Evolutionary conservation across 2,888 invertebrate species (phyloP).

Genomic region (Luperina nickerlii): DNA sequence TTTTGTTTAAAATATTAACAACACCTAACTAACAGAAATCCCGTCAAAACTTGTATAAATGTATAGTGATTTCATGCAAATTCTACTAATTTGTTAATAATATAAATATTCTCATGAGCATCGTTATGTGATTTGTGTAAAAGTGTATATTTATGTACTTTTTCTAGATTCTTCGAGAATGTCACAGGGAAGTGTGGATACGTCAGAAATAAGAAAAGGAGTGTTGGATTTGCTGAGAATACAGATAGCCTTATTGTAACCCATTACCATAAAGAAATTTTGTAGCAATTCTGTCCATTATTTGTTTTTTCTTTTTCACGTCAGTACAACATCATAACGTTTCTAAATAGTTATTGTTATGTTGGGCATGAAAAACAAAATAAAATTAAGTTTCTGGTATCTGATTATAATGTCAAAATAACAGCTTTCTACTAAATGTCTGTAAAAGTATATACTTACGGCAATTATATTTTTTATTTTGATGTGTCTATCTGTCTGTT

Average conservation of each 20-base stretch:
- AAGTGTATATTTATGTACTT: slow-evolving; percentile 34
- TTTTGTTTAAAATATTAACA: slow-evolving; percentile 50
- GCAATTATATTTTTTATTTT: no score
- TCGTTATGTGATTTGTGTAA: slow-evolving; percentile 15
- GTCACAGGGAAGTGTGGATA: background rate
- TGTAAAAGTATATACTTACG: no score
- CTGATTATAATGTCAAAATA: no score
- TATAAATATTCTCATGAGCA: slow-evolving; percentile 16
- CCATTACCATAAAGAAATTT: background rate
- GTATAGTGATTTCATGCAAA: slow-evolving; percentile 24
- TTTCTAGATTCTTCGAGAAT: background rate
- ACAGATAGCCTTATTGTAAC: no score
- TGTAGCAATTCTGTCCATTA: background rate
- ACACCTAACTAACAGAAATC: slow-evolving; percentile 46
- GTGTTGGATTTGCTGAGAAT: background rate
- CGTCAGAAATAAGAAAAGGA: background rate
- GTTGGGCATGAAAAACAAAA: no score
- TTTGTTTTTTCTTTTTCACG: background rate
- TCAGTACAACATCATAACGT: background rate
- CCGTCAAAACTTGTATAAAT: slow-evolving; percentile 50
- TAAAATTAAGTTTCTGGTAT: no score
- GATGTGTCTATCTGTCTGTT: no score
- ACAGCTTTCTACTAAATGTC: no score
- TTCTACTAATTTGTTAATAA: slow-evolving; percentile 36
- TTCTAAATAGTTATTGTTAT: no score